Evolutionary conservation across 2,888 invertebrate genomes (phyloP).

Genomic region (Lasius platythorax): DNA sequence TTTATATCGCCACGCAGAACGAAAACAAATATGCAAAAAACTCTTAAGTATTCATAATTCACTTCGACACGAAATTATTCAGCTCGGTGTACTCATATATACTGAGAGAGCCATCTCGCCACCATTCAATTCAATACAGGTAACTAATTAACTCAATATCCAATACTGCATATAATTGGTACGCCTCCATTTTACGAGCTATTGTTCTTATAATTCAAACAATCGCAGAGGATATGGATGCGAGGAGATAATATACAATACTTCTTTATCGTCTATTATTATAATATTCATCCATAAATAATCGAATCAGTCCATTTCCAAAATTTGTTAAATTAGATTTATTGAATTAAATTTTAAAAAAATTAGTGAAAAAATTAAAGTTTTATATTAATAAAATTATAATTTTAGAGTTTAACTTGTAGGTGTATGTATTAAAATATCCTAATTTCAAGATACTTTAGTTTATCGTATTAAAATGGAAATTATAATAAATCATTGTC

Average conservation of each 20-base stretch:
- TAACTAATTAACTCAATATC: slow-evolving; percentile 32
- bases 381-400: background rate
- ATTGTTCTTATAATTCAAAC: slow-evolving; percentile 40
- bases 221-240: background rate
- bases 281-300: background rate
- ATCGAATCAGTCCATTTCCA: background rate
- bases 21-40: slow-evolving; percentile 7
- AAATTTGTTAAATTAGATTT: background rate
- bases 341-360: background rate
- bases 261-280: slow-evolving; percentile 1
- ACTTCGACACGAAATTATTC: slow-evolving; percentile 45
- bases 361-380: background rate
- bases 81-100: background rate
- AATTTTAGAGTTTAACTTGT: background rate
- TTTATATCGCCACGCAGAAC: slow-evolving; percentile 9
- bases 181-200: slow-evolving; percentile 32
- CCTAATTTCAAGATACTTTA: background rate
- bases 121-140: slow-evolving; percentile 38
- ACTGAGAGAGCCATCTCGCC: slow-evolving; percentile 17
- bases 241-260: background rate
- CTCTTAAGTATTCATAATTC: slow-evolving; percentile 49
- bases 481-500: background rate
- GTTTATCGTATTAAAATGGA: background rate
- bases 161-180: slow-evolving; percentile 24
- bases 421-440: background rate